A percentile compares a stretch with the other conserved stretches of the same genome.
phyloP scores from a whole-genome alignment of 2,113 vertebrate genomes.

The Pedetes capensis region DNA sequence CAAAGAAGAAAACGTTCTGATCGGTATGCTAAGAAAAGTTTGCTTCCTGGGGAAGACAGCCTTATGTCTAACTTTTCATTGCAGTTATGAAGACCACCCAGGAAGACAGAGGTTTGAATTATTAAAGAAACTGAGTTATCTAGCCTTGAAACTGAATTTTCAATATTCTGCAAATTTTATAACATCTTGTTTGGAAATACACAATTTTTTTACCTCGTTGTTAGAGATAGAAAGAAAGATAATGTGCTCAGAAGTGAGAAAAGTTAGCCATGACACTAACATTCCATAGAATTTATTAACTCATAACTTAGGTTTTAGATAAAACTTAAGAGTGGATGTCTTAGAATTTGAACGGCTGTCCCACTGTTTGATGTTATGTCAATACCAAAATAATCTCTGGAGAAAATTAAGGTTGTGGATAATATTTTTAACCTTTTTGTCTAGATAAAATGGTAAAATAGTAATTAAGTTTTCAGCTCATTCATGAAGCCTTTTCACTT shows the following conservation, averaged over 20 bases:
- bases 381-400: neutral
- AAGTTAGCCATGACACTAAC: neutral
- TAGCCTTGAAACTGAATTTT: slow-evolving; percentile 64
- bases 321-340: neutral
- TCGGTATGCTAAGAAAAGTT: slow-evolving; percentile 53
- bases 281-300: neutral
- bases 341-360: neutral
- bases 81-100: slow-evolving; percentile 55
- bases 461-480: neutral
- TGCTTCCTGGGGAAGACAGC: slow-evolving; percentile 55
- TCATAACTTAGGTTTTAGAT: neutral
- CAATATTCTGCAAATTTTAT: slow-evolving; percentile 55
- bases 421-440: slow-evolving; percentile 30
- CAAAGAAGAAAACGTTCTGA: slow-evolving; percentile 52
- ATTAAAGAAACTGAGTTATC: slow-evolving; percentile 70
- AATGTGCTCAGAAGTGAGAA: neutral
- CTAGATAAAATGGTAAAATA: neutral
- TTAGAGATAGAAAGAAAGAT: neutral
- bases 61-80: slow-evolving; percentile 35
- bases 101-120: slow-evolving; percentile 73
- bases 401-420: slow-evolving; percentile 1
- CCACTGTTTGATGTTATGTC: neutral
- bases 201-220: neutral
- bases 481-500: neutral
- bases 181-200: slow-evolving; percentile 41